Evolutionary conservation across 2,797 vertebrate species (phyloP), one percentile per base, ranked within the genome.

Genomic region (Enteromius trimaculatus): DNA sequence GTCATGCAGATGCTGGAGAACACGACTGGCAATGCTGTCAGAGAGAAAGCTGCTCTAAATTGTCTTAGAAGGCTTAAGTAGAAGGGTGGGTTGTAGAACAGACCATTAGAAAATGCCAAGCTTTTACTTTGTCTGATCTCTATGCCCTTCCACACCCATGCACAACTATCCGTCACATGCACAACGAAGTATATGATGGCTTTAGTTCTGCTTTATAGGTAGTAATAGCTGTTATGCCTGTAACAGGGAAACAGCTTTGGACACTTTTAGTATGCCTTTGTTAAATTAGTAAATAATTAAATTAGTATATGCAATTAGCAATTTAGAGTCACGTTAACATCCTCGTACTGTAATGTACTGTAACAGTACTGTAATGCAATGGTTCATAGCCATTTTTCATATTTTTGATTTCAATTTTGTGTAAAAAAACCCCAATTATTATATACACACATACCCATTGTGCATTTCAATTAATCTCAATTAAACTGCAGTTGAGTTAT

Each of bases 1-100:
- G 80, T 80, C 83, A 76, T 81, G 81, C 88, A 91, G 89, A 91
- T 88, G 89, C 85, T 34, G 87, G 84, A 86, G 85, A 86, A 85
- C 84, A 85, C 81, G 51, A 39, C 16, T 81, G 82, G 79, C 80
- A 66, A 79, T 87, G 88, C 78, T 85, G 80, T 77, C 19, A 31
- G 71, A 76, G 17, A 23, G 23, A 68, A 77, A 77, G 37, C 72
- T 31, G 62, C 26, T 77, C 0, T 31, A 4, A 39, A 66, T 42
- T 68, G 62, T 83, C 23, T 39, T 58, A 19, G 23, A 65, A 53
- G 31, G 58, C 49, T 23, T 42, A 53, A 44, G 70, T 42, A 19
- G 70, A 77, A 83, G 80, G 80, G 66, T 74, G 83, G 77, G 42
- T 74, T 71, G 79, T 74, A 66, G 60, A 69, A 79, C 62, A 79